Conservation (phyloP, 2,113 vertebrate genomes). For the Canis aureus region DNA sequence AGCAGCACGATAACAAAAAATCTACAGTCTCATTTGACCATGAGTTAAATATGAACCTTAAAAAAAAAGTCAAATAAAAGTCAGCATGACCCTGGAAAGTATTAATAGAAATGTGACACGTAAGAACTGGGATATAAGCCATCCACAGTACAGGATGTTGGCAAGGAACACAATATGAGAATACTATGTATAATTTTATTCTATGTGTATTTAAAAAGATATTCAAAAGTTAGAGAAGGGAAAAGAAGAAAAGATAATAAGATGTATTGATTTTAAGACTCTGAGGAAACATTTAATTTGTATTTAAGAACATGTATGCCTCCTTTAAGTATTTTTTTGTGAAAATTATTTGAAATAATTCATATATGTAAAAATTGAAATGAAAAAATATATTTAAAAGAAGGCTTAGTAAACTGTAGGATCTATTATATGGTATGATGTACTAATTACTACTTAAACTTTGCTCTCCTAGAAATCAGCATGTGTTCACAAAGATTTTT, state of each 20-base stretch:
- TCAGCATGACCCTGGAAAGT: background rate
- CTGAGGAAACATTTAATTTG: background rate
- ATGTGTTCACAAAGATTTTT: background rate
- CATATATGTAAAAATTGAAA: background rate
- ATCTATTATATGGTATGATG: background rate
- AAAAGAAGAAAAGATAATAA: background rate
- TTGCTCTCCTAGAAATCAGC: background rate
- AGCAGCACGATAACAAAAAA: background rate
- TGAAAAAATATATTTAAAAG: background rate
- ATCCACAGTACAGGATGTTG: background rate
- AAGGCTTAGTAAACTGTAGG: background rate
- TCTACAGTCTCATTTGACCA: background rate
- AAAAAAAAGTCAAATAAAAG: background rate
- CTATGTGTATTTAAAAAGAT: conserved; percentile 10
- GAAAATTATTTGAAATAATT: conserved; percentile 51
- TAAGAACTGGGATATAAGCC: background rate
- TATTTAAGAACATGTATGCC: background rate
- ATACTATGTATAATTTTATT: background rate
- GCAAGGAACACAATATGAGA: background rate
- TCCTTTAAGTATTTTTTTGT: conserved; percentile 45
- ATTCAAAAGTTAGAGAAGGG: background rate
- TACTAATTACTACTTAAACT: background rate
- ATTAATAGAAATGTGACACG: conserved; percentile 30
- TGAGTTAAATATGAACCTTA: conserved; percentile 49
- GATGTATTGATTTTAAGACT: conserved; percentile 39